Evolutionary conservation across 2,888 invertebrate genomes (phyloP), one percentile per base, ranked within the genome.

Genomic region (Drosophila anomelani): DNA sequence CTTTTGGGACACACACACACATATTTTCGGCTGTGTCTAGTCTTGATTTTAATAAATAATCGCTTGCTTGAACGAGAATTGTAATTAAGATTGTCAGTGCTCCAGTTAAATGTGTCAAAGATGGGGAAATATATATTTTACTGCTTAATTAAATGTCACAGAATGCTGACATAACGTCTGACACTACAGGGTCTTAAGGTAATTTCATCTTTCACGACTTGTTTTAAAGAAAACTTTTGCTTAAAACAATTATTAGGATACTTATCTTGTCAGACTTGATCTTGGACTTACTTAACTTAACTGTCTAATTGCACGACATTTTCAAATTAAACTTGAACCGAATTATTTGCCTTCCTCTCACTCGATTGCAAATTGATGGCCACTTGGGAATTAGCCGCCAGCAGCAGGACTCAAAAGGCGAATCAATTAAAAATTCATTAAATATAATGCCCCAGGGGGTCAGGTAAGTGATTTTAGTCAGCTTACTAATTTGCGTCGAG

Each of bases 351-450:
- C 17, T 7, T n/a, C 10, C 20, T 20, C 20, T 36, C n/a, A 29
- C 26, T 60, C 56, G 56, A 43, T 20, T 4, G 17, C 23, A 39
- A 58, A 44, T 53, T 17, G 6, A n/a, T 56, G 47, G 34, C 32
- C 29, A 57, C 39, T 68, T 49, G 41, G 13, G 39, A 23, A 20
- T 29, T 41, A 7, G 15, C n/a, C n/a, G 26, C n/a, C 23, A 15
- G 6, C 15, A 9, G 10, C 36, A 9, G 20, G 15, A 12, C 34
- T 49, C n/a, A 23, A 32, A 36, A 67, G 67, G 12, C 32, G 38
- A 23, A 36, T 68, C 57, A 56, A 67, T 67, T 68, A 67, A 49
- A 57, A 67, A 68, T 67, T 39, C 20, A 67, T 68, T 17, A 36
- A 29, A 36, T 34, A 20, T 39, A 44, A 64, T 39, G 32, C 9